Percentiles rank a stretch among this genome's conserved stretches.
Conservation (phyloP, 2,888 invertebrate species). For the Theristus sp. region DNA sequence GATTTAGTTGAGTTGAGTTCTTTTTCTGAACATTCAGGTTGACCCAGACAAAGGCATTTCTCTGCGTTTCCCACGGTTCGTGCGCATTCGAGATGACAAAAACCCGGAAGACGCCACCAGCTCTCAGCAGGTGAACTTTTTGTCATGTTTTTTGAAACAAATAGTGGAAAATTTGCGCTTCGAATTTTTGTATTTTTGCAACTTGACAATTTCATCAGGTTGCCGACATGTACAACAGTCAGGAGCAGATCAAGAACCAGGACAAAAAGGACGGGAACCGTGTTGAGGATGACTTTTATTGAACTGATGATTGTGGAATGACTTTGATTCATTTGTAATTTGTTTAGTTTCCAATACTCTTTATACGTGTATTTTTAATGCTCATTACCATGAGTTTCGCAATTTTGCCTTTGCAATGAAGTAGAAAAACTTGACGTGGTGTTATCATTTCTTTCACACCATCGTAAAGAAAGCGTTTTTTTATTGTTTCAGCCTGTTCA, state of each 20-base stretch:
- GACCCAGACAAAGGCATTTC: slow-evolving; percentile 82
- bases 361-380: too few relatives aligned
- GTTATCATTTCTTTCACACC: too few relatives aligned
- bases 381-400: too few relatives aligned
- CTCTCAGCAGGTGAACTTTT: slow-evolving; percentile 48
- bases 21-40: slow-evolving; percentile 35
- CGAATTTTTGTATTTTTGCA: background rate
- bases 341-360: too few relatives aligned
- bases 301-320: slow-evolving; percentile 5
- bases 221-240: slow-evolving; percentile 68
- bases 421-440: too few relatives aligned
- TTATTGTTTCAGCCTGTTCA: too few relatives aligned
- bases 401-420: too few relatives aligned
- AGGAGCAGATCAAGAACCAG: slow-evolving; percentile 56
- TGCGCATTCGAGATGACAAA: slow-evolving; percentile 77
- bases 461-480: too few relatives aligned
- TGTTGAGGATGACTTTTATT: slow-evolving; percentile 22
- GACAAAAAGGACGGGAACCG: slow-evolving; percentile 13
- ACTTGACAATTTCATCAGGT: slow-evolving; percentile 34
- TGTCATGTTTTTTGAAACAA: background rate
- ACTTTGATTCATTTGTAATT: slow-evolving; percentile 10
- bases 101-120: slow-evolving; percentile 73
- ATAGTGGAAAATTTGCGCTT: too few relatives aligned
- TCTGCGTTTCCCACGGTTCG: slow-evolving; percentile 76
- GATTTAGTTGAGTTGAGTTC: too few relatives aligned